Evolutionary conservation across 2,797 vertebrate genomes (phyloP), one percentile per base, ranked within the genome.

Genomic region (Xiphorhynchus erythropygius): DNA sequence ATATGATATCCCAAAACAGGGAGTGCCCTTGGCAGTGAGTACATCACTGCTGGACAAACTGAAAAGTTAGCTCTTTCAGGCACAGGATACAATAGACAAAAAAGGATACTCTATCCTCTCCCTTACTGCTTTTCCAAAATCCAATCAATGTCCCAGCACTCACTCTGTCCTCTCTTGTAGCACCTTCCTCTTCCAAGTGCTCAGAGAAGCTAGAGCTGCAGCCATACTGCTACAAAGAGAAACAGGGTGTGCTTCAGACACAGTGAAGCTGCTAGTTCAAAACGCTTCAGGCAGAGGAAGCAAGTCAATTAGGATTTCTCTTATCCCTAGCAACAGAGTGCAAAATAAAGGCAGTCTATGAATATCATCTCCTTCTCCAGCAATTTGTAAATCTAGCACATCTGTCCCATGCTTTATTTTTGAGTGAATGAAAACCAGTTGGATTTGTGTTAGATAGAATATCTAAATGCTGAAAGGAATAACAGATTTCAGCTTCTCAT

Each of bases 361-460:
- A 74, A 52, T 41, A 73, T 13, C 18, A 49, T 32, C 33, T 73
- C 60, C 70, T 77, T 73, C 64, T 87, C 13, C 56, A 87, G 55
- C 59, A 92, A 62, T 84, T 44, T 89, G 74, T 84, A 90, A 89
- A 67, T 50, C n/a, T 89, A 84, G 33, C 74, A 82, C 63, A 92
- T 89, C 59, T 89, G 47, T 67, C 18, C 39, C 23, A 59, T 84
- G 49, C 33, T 91, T 94, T 87, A 87, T 89, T 91, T 80, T 87
- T 64, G 39, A 92, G 32, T n/a, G 28, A 84, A 87, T 60, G 37
- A 85, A 89, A 92, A 94, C 59, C 60, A 83, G 49, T 33, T 83
- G 59, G 64, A 80, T 87, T 85, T 89, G 46, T 91, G 76, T 85
- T 82, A 94, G 33, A 32, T n/a, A 63, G 68, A 82, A 37, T 90